Percentiles rank a stretch among this genome's conserved stretches.
Conservation (phyloP, 2,888 invertebrate genomes). For the Seladonia tumulorum region DNA sequence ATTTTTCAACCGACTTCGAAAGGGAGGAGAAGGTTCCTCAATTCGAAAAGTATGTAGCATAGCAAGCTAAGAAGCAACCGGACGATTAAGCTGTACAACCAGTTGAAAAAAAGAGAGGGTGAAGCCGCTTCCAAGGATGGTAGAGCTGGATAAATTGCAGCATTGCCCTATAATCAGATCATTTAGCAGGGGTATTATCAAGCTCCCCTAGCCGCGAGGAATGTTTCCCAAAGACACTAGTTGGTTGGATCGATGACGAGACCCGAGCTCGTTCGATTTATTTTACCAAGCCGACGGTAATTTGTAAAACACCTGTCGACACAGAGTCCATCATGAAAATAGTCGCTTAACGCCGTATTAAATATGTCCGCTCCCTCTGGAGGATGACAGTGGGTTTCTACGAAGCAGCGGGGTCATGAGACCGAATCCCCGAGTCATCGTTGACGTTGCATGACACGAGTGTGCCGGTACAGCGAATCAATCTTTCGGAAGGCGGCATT, state of each 20-base stretch:
- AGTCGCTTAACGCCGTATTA: background rate
- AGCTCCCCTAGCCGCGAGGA: background rate
- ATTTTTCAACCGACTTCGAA: too few species aligned
- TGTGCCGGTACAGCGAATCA: conserved; percentile 3
- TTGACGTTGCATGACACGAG: conserved; percentile 10
- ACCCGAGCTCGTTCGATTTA: background rate
- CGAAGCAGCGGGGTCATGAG: background rate
- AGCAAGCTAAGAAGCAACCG: background rate
- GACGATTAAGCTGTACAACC: background rate
- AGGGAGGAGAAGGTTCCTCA: too few species aligned
- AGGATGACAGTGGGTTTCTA: background rate
- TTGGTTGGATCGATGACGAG: background rate
- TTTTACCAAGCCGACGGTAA: background rate
- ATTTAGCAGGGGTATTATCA: background rate
- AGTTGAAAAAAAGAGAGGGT: background rate
- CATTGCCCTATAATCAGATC: background rate
- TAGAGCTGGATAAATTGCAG: background rate
- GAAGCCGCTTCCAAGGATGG: background rate
- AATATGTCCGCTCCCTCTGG: background rate
- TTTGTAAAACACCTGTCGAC: background rate
- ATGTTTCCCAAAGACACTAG: background rate
- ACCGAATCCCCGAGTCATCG: conserved; percentile 7
- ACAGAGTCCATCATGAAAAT: background rate
- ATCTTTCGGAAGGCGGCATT: conserved; percentile 15
- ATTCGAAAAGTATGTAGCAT: too few species aligned